phyloP scores from a whole-genome alignment of 2,113 vertebrate species.

The Muntiacus muntjak region DNA sequence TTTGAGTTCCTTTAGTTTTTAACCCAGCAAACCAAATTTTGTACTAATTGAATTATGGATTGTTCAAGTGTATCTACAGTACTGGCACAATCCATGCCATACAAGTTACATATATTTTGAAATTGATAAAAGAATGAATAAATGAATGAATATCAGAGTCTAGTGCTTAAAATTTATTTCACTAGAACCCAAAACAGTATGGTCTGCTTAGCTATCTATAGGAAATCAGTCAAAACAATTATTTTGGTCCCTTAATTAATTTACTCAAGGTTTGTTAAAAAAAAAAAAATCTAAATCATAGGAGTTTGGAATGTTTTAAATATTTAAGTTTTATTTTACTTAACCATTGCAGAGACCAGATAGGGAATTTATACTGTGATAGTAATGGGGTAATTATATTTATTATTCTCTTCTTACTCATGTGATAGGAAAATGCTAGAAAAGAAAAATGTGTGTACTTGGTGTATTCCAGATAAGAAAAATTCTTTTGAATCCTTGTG shows the following conservation, averaged over 20 bases:
- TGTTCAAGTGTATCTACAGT: not conserved
- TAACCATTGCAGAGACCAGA: not conserved
- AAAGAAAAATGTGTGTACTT: constrained; percentile 45
- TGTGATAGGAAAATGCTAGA: constrained; percentile 34
- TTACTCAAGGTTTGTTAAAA: not conserved
- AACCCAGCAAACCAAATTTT: not conserved
- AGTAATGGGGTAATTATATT: not conserved
- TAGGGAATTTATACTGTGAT: constrained; percentile 13
- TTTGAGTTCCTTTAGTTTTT: not conserved
- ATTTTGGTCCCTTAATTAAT: not conserved
- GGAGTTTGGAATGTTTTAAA: not conserved
- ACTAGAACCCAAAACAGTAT: not conserved
- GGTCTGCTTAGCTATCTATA: not conserved
- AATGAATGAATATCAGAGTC: not conserved
- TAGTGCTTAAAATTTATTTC: not conserved
- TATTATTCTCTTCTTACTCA: not conserved
- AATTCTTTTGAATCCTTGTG: not conserved
- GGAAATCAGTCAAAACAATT: not conserved
- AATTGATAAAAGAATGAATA: not conserved
- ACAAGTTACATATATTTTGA: not conserved
- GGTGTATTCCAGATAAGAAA: constrained; percentile 20
- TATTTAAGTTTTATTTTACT: not conserved
- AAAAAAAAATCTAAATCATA: not conserved
- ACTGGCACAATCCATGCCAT: not conserved
- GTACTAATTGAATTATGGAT: not conserved